Evolutionary conservation across 2,888 invertebrate species (phyloP), one percentile per base, ranked within the genome.

Genomic region (Selenia dentaria): DNA sequence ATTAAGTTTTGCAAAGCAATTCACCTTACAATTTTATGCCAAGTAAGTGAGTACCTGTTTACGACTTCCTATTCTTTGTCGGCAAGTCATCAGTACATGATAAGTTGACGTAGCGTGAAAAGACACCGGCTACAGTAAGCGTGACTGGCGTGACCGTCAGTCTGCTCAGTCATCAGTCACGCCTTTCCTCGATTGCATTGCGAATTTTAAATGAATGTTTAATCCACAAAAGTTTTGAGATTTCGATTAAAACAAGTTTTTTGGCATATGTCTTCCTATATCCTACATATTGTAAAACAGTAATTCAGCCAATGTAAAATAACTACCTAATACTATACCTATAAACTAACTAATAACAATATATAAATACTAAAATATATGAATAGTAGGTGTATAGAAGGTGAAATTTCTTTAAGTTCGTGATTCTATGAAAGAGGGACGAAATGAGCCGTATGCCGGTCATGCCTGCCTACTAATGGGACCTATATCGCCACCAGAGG

Each of bases 81-180:
- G 35, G 47, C 52, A 27, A 5, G 12, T 12, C 18, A 6, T 14
- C 14, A n/a, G 24, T 9, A n/a, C n/a, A 33, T 29, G 34, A 26
- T 26, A 37, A 45, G 38, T 33, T 45, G 54, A 51, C 57, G 51
- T 41, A 40, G 35, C 55, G 49, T 57, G 57, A 57, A 57, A 51
- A 53, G 27, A 42, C 36, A 27, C 37, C 40, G 12, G 24, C 25
- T 41, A 20, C 48, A 20, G 34, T 37, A 46, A 51, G 44, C 44
- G 49, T 57, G 55, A 53, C 54, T 14, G 46, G 44, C 44, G 49
- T 57, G 55, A 53, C 54, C 20, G 43, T 40, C 53, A 38, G 46
- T 54, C 50, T 18, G 36, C 12, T 47, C 34, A 22, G 5, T 1
- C 42, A 48, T 49, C 53, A 42, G 53, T 54, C 49, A 54, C 49